Percentiles rank a stretch among this genome's conserved stretches.
Conservation (phyloP, 2,797 vertebrate species). For the Columba guinea region DNA sequence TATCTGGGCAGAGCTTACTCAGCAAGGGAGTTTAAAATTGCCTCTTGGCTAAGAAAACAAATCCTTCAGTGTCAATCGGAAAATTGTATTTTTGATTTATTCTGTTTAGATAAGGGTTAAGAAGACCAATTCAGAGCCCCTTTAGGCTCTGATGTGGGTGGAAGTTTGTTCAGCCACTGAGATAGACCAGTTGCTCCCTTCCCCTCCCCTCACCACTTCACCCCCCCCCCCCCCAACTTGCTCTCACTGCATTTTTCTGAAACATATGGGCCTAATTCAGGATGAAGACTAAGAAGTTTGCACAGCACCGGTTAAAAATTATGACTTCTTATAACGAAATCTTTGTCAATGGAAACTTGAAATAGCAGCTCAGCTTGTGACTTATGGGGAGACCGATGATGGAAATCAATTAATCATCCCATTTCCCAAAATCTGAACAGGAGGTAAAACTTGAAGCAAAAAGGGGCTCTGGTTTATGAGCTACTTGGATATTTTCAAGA, state of each 20-base stretch:
- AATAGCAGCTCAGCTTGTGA: constrained; percentile 64
- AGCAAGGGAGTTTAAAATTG: constrained; percentile 52
- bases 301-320: constrained; percentile 71
- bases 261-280: constrained; percentile 82
- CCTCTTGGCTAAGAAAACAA: constrained; percentile 59
- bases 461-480: constrained; percentile 43
- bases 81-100: constrained; percentile 66
- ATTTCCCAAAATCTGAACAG: constrained; percentile 63
- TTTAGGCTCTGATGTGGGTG: constrained; percentile 56
- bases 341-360: constrained; percentile 77
- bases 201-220: neutral
- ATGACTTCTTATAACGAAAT: constrained; percentile 80
- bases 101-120: constrained; percentile 69
- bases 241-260: constrained; percentile 38
- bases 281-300: constrained; percentile 66
- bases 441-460: constrained; percentile 70
- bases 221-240: neutral
- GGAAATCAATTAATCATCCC: constrained; percentile 77
- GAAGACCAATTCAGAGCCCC: constrained; percentile 29
- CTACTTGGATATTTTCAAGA: constrained; percentile 41
- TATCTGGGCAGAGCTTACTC: constrained; percentile 27
- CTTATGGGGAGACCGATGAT: constrained; percentile 74
- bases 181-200: constrained; percentile 62
- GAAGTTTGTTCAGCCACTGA: constrained; percentile 63
- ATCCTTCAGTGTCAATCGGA: constrained; percentile 56